Conservation (phyloP, 2,888 invertebrate genomes). For the Acanthopleura granulata region DNA sequence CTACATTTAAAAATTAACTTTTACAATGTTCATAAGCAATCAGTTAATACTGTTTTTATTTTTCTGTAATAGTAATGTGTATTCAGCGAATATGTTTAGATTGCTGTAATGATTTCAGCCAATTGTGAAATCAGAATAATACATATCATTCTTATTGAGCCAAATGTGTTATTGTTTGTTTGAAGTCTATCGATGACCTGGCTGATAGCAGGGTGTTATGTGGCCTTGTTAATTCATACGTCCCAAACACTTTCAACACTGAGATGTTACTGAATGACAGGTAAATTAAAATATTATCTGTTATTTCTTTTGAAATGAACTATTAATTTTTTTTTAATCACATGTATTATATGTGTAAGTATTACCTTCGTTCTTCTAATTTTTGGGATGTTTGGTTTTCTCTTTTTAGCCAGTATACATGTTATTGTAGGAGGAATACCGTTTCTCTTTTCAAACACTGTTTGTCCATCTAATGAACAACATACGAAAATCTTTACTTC, state of each 20-base stretch:
- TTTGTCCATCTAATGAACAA: no score
- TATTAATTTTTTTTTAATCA: no score
- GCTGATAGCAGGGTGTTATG: conserved; percentile 67
- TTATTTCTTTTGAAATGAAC: no score
- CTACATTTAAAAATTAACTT: no score
- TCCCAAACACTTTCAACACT: conserved; percentile 66
- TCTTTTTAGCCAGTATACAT: not conserved
- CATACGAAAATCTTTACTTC: no score
- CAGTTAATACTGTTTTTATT: no score
- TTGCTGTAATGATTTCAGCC: not conserved
- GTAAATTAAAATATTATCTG: conserved; percentile 34
- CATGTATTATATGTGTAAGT: no score
- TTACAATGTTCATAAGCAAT: no score
- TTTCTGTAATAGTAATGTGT: not conserved
- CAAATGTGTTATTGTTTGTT: no score
- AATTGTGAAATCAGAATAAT: not conserved
- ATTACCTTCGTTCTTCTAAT: no score
- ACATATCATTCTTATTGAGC: not conserved
- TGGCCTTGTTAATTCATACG: conserved; percentile 66
- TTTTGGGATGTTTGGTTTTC: not conserved
- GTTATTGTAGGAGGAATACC: no score
- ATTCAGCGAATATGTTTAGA: not conserved
- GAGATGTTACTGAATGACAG: conserved; percentile 68
- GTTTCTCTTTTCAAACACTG: no score
- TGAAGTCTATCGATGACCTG: conserved; percentile 62